Evolutionary conservation across 2,888 invertebrate species (phyloP), one percentile per base, ranked within the genome.

Genomic region (Cephus pulcher): DNA sequence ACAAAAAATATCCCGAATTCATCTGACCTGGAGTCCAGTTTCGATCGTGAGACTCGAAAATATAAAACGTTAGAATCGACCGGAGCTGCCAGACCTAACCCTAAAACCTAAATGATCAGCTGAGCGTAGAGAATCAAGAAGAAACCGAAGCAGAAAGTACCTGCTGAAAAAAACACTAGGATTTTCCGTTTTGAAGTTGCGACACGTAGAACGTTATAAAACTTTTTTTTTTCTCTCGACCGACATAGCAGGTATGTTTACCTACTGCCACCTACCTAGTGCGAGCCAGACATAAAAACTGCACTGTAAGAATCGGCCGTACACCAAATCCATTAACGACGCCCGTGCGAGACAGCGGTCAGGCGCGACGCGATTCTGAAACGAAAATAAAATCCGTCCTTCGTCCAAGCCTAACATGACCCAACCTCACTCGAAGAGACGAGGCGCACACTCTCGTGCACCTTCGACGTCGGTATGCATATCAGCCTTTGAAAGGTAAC

Each of bases 401-500:
- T 71, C 71, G 33, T 32, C 34, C 71, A 12, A 34, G 12, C 32
- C 71, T 15, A 56, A 32, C 71, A 6, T 34, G 32, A 71, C 12
- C 71, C 71, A 34, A 71, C 32, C 71, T 71, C 6, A 71, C 33
- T 32, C 34, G 32, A 34, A n/a, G 12, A 12, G 71, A 32, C 32
- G 32, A 33, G 12, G 30, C 70, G 11, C 30, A 70, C 71, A 23
- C 15, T 33, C 71, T 33, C 71, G 71, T 34, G 32, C 23, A 32
- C 33, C 34, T 34, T 71, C 71, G 12, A 71, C 34, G 71, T 12
- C 33, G 2, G 9, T 30, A 71, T 71, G 71, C 71, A 71, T 34
- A 32, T 71, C 71, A 71, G 32, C 71, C 34, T 71, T 71, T 71
- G 71, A 71, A 71, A 71, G 71, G 71, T 32, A 71, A 32, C 71